Evolutionary conservation across 2,113 vertebrate species (phyloP), one percentile per base, ranked within the genome.

Genomic region (Microcebus tavaratra): DNA sequence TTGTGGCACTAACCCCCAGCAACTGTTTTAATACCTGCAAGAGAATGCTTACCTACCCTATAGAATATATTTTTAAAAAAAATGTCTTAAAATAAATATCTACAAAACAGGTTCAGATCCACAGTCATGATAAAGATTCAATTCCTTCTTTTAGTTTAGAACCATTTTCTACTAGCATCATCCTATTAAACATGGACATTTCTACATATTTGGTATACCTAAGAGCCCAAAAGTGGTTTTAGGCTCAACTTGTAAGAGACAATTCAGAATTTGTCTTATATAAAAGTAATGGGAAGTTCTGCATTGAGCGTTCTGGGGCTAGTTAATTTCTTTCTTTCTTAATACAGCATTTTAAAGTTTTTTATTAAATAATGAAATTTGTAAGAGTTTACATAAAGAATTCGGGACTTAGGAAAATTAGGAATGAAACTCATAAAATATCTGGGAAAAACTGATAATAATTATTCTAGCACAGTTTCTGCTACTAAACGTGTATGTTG

Each of bases 141-240:
- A 65, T 75, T 68, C 86, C 15, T 87, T 88, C 6, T 76, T 79
- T 84, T 75, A 65, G 6, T 90, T 89, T 75, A 65, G 14, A 95
- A 81, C 11, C 1, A 36, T 85, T 85, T 94, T 27, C 86, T 73
- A n/a, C 9, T 13, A 68, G 10, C 6, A 63, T 8, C 14, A 57
- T 4, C 14, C 10, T 68, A 14, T 59, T 65, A 79, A 96, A 67
- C 45, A 85, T 1, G 6, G 25, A 34, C 21, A 80, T 70, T 82
- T 75, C 50, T 55, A 50, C 0, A 4, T 23, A 80, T 11, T 42
- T 80, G 2, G 17, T 84, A 6, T 70, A 95, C 3, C 5, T 87
- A 65, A 53, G 23, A 70, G 27, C 3, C 6, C 67, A 45, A 39
- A 94, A 57, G 8, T 45, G 2, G 48, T 67, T 89, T 83, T 45